Percentiles rank a stretch among this genome's conserved stretches.
These are phyloP conservation scores for Palythoa grandiflora DNA, from an alignment of 92 coral and sea anemone genomes.

Conservation along the genomic window DNA sequence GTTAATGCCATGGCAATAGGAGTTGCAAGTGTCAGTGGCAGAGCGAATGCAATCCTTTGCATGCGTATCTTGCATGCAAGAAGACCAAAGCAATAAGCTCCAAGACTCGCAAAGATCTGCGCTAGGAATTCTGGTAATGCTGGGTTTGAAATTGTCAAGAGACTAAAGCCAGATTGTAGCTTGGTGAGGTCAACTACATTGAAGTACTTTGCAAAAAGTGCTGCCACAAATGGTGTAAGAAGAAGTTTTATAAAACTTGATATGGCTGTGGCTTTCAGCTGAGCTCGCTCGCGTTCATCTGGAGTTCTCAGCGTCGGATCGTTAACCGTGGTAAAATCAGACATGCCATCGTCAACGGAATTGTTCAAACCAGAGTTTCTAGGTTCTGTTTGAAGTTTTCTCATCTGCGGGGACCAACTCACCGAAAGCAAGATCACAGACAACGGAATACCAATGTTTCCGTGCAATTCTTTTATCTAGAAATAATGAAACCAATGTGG, in stretches of 20 bases:
- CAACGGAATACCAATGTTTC: slow-evolving; percentile 65
- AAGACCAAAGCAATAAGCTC: slow-evolving; percentile 78
- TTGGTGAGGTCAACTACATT: slow-evolving; percentile 31
- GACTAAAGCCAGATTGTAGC: slow-evolving; percentile 57
- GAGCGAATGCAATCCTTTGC: slow-evolving; percentile 81
- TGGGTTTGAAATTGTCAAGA: slow-evolving; percentile 41
- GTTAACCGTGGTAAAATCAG: neutral
- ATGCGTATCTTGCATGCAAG: slow-evolving; percentile 91
- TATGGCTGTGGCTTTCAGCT: slow-evolving; percentile 79
- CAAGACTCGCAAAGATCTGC: slow-evolving; percentile 84
- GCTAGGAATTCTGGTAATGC: slow-evolving; percentile 71
- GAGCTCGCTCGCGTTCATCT: slow-evolving; percentile 24
- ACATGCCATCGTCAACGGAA: slow-evolving; percentile 14
- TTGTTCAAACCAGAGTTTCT: neutral
- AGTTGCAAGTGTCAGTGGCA: slow-evolving; percentile 87
- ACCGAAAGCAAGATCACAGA: slow-evolving; percentile 76
- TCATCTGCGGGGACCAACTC: slow-evolving; percentile 86
- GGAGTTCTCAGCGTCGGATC: slow-evolving; percentile 24
- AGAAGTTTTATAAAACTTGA: slow-evolving; percentile 78
- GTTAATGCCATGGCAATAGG: slow-evolving; percentile 61
- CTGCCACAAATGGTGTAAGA: slow-evolving; percentile 86
- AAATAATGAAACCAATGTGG: neutral
- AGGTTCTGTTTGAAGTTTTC: slow-evolving; percentile 69
- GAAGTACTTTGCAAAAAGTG: slow-evolving; percentile 58
- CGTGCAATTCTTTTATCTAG: slow-evolving; percentile 25